Percentiles rank a stretch among this genome's conserved stretches.
Evolutionary conservation across 1,140 invertebrate species (phyloP).

Genomic region (Cryptotermes secundus): DNA sequence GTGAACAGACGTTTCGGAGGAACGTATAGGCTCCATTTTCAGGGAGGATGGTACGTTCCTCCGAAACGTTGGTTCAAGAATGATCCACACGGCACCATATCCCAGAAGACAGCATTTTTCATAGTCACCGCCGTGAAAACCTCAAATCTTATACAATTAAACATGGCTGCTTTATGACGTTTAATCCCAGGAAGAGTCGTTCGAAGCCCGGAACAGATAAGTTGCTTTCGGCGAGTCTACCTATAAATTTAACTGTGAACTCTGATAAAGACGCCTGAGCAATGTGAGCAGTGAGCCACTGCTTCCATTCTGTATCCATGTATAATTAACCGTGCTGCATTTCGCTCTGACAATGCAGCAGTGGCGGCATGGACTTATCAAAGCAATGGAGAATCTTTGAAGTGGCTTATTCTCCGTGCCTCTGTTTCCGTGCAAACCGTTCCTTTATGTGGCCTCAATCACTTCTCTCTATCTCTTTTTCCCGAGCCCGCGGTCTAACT

Average conservation of each 20-base stretch:
- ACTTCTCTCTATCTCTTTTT: not conserved
- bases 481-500: not conserved
- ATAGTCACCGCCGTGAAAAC: no score
- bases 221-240: not conserved
- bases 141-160: no score
- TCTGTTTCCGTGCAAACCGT: conserved; percentile 6
- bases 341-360: conserved; percentile 15
- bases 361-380: not conserved
- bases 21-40: no score
- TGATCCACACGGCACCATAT: no score
- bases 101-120: no score
- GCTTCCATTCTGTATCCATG: conserved; percentile 13
- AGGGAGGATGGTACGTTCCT: no score
- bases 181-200: no score
- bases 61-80: no score
- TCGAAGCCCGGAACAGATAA: not conserved
- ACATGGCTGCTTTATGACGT: no score
- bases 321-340: conserved; percentile 25
- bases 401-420: not conserved
- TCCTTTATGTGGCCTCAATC: conserved; percentile 6
- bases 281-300: not conserved
- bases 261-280: not conserved
- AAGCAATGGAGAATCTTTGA: conserved; percentile 15
- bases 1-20: no score
- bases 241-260: not conserved